phyloP scores from a whole-genome alignment of 2,797 vertebrate genomes.

The Tinamus major region DNA sequence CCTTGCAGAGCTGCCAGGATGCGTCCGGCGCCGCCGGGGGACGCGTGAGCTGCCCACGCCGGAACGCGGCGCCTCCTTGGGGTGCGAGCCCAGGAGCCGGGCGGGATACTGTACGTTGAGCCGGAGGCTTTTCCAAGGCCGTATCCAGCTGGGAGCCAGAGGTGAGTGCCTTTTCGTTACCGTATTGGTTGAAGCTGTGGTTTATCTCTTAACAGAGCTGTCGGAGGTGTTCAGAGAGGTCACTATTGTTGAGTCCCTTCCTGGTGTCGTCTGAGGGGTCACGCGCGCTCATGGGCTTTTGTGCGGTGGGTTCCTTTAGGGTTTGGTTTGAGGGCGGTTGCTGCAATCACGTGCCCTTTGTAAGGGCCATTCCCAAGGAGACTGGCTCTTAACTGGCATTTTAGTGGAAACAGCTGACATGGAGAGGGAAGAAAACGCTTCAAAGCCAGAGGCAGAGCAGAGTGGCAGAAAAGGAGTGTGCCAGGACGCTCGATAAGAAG shows the following conservation, averaged over 20 bases:
- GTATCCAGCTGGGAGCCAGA: not conserved
- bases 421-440: not conserved
- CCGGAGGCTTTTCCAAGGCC: not conserved
- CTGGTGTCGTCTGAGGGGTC: not conserved
- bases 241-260: not conserved
- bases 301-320: not conserved
- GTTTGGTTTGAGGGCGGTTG: not conserved
- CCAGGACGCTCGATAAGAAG: not conserved
- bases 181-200: not conserved
- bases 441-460: not conserved
- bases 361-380: not conserved
- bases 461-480: not conserved
- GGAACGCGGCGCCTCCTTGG: too few species aligned
- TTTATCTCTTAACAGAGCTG: not conserved
- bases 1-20: not conserved
- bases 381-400: not conserved
- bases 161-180: not conserved
- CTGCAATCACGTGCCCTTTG: not conserved
- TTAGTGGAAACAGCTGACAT: not conserved
- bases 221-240: not conserved
- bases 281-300: accelerated
- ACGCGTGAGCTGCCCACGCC: not conserved
- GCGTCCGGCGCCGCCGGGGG: not conserved
- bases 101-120: not conserved
- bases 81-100: too few species aligned